Conservation (phyloP, 2,797 vertebrate genomes). For the Tangara arthus region DNA sequence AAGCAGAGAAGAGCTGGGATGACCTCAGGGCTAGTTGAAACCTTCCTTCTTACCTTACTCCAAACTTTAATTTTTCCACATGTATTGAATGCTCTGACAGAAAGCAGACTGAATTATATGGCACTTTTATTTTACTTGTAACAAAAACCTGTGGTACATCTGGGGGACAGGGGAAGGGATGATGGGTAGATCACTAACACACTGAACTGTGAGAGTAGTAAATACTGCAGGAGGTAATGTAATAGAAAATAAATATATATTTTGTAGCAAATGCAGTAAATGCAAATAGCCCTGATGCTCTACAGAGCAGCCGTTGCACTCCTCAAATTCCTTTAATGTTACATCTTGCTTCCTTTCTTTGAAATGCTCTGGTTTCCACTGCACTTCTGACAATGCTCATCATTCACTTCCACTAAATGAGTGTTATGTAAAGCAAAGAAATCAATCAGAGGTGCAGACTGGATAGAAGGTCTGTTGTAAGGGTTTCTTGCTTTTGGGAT, state of each 20-base stretch:
- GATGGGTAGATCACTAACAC: not conserved
- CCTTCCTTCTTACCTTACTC: conserved; percentile 50
- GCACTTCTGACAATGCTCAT: conserved; percentile 16
- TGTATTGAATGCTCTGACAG: not conserved
- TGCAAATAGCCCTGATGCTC: not conserved
- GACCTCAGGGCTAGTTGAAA: conserved; percentile 45
- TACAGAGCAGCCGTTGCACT: not conserved
- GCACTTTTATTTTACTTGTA: not conserved
- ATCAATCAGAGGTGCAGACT: conserved; percentile 2
- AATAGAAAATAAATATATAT: not conserved
- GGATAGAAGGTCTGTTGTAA: not conserved
- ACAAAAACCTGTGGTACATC: not conserved
- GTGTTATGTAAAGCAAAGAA: conserved; percentile 20
- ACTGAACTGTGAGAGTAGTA: not conserved
- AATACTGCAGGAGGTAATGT: not conserved
- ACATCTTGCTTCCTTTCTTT: conserved; percentile 5
- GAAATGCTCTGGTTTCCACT: conserved; percentile 10
- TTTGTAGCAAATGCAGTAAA: not conserved
- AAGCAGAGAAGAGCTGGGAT: conserved; percentile 33
- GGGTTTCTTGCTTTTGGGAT: not conserved
- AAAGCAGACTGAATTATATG: conserved; percentile 15
- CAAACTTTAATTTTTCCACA: conserved; percentile 52
- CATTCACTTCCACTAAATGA: conserved; percentile 42
- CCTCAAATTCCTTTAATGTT: conserved; percentile 12
- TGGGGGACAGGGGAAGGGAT: not conserved